Evolutionary conservation across 2,113 vertebrate genomes (phyloP), one percentile per base, ranked within the genome.

Genomic region (Tetrax tetrax): DNA sequence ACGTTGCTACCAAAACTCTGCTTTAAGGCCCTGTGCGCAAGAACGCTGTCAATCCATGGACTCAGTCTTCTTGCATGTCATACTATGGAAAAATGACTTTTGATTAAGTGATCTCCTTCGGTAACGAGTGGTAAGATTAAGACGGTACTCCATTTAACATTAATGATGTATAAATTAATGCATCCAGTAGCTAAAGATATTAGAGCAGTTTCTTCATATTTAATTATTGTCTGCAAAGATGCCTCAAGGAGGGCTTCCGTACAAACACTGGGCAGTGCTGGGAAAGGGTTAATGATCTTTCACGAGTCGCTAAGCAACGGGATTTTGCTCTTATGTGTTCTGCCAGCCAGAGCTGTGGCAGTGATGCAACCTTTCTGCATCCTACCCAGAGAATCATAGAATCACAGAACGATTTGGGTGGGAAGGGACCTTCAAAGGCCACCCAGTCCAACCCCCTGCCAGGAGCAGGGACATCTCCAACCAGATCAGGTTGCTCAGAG

Each of bases 221-320:
- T 56, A 56, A 28, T 76, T 50, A 63, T 38, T 60, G 60, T 60
- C 47, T 23, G 43, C 41, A 93, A 11, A 47, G 69, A 41, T 53
- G 41, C 59, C 65, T 75, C 54, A 23, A 23, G 38, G 59, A 90
- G 41, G 45, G 45, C 24, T 66, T 54, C 64, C 2, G 2, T 2
- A 18, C 50, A 82, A 70, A 53, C 14, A 45, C 0, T n/a, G 63
- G 75, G 38, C 47, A 33, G 48, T 7, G 17, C 43, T 69, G 41
- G 65, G 48, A 93, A 92, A 70, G 91, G 78, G 95, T 96, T 96
- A 97, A 96, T 80, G n/a, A 84, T 64, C 74, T 51, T 68, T 50
- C 38, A 53, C 0, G 0, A 61, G 96, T 96, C 18, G 37, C 96
- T 96, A 95, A 79, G 96, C 96, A 96, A 96, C 83, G 0, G 31